phyloP scores from a whole-genome alignment of 2,797 vertebrate species.

The Ceryle rudis region DNA sequence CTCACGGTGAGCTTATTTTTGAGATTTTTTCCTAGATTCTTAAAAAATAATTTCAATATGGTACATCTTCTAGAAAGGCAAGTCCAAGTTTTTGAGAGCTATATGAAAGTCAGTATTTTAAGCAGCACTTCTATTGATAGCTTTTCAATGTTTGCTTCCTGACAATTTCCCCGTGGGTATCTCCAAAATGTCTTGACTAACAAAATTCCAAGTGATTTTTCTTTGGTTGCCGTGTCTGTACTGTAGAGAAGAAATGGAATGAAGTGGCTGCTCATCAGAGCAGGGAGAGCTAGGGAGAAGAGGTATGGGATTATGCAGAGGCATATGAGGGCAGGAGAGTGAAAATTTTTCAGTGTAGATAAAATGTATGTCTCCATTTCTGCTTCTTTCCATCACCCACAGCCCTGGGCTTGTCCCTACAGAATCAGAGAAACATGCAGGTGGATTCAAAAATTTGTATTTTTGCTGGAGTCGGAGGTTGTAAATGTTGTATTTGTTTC shows the following conservation, averaged over 20 bases:
- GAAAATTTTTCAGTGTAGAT: neutral
- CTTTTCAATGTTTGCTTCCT: neutral
- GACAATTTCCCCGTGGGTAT: neutral
- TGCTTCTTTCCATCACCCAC: neutral
- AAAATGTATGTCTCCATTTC: neutral
- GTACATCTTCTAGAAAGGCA: neutral
- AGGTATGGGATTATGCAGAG: neutral
- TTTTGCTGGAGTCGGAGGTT: neutral
- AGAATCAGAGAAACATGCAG: neutral
- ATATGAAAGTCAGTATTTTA: neutral
- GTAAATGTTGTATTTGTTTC: neutral
- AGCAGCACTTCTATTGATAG: neutral
- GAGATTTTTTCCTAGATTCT: neutral
- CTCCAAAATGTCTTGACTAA: neutral
- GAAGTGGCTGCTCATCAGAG: neutral
- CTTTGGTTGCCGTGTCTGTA: neutral
- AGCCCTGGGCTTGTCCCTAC: neutral
- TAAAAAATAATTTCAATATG: neutral
- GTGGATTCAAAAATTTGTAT: neutral
- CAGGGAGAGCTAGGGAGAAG: neutral
- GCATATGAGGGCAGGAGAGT: neutral
- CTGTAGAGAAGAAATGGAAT: neutral
- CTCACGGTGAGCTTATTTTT: neutral
- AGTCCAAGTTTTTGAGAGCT: neutral
- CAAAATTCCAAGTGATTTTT: neutral